Evolutionary conservation across 1,140 invertebrate genomes (phyloP), one percentile per base, ranked within the genome.

Genomic region (Chionoecetes opilio): DNA sequence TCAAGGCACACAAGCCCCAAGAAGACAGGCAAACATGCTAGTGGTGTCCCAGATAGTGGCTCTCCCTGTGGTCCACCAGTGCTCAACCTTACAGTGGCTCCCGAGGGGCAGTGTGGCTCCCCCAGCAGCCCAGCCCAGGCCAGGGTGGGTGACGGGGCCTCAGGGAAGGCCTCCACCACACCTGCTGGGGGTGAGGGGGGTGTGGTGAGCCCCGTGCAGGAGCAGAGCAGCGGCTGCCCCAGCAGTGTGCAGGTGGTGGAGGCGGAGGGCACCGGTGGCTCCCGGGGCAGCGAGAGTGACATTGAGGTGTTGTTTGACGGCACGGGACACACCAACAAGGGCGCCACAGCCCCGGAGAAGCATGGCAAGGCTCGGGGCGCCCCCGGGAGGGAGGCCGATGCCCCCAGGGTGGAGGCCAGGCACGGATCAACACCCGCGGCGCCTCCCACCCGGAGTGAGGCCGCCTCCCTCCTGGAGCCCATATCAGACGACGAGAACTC

Each of bases 401-500:
- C 34, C 29, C 0, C 3, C 29, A 26, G 35, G 87, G 37, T 29
- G 34, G n/a, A 3, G 35, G 29, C 11, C 11, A 34, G 91, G 32
- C 63, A 63, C 26, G 31, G 38, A 11, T 9, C 41, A 41, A 21
- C 9, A 53, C 46, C 21, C 11, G 0, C 21, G 46, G 21, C 46
- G 0, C 46, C 21, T 9, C 46, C 46, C 8, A 9, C 11, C 63
- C 6, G 11, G 63, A 26, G 6, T 11, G 63, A 26, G 63, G 63
- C 11, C 26, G 21, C 63, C 5, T 26, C 63, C 63, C 88, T 34
- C 86, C 41, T 95, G 29, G 94, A 95, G 82, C 94, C 94, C 26
- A 95, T 95, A 9, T 95, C 94, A 29, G 94, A 95, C 87, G 94
- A 95, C 21, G 94, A 95, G 88, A 95, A 95, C 41, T 95, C 94